Percentiles rank a stretch among this genome's conserved stretches.
These are phyloP conservation scores for Columba guinea DNA, from an alignment of 2,797 vertebrate species.

Conservation along the genomic window DNA sequence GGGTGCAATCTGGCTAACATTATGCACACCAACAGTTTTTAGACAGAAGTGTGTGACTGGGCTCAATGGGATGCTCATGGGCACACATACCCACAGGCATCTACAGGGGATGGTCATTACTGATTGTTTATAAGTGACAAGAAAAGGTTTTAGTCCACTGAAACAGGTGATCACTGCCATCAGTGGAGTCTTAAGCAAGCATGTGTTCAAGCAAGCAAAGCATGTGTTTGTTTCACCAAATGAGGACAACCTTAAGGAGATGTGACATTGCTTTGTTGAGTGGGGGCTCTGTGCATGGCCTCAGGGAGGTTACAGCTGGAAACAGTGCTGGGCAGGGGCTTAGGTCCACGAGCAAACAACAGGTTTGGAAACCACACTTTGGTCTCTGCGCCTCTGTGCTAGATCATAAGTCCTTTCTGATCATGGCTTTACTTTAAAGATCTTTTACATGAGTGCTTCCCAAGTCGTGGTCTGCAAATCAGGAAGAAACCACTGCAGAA, in stretches of 20 bases:
- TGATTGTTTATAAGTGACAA: background rate
- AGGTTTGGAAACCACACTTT: background rate
- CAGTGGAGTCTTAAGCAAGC: background rate
- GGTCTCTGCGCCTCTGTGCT: background rate
- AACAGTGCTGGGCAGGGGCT: rapidly evolving
- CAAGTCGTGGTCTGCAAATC: background rate
- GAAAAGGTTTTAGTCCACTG: background rate
- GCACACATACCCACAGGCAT: rapidly evolving
- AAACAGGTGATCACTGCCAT: background rate
- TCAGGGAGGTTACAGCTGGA: background rate
- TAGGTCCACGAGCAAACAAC: background rate
- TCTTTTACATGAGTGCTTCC: background rate
- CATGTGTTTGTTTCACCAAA: background rate
- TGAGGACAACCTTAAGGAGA: background rate
- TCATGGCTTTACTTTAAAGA: background rate
- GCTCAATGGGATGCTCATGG: background rate
- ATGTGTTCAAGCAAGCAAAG: background rate
- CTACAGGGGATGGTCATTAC: background rate
- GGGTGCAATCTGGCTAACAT: background rate
- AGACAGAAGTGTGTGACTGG: background rate
- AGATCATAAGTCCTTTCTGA: background rate
- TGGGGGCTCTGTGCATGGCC: background rate
- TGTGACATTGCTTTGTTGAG: background rate
- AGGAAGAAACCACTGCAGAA: background rate
- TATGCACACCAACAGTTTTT: background rate